Conservation (phyloP, 2,797 vertebrate species). For the Arctocebus calabarensis region DNA sequence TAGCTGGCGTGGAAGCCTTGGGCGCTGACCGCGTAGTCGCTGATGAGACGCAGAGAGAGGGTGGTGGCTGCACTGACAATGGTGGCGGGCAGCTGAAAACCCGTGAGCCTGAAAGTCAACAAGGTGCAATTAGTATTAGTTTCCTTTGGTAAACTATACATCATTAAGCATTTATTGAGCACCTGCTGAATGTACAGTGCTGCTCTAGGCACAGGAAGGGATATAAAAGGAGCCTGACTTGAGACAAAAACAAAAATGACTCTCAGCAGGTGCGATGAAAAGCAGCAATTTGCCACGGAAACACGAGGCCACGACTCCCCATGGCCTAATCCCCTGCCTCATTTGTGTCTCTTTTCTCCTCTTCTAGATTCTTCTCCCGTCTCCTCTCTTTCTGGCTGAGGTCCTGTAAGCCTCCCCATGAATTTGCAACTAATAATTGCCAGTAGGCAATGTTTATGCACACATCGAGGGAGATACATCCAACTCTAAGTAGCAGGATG, state of each 20-base stretch:
- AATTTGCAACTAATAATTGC: conserved; percentile 20
- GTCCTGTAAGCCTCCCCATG: background rate
- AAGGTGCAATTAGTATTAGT: conserved; percentile 29
- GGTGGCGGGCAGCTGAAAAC: conserved; percentile 97
- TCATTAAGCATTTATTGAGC: background rate
- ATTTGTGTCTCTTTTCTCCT: background rate
- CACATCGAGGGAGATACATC: background rate
- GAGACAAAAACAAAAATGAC: background rate
- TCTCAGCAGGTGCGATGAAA: background rate
- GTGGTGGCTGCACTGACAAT: conserved; percentile 95
- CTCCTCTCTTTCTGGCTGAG: background rate
- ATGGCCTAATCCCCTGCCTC: background rate
- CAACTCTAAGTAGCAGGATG: background rate
- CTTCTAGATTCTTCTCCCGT: background rate
- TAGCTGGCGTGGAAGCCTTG: conserved; percentile 97
- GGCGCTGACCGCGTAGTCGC: conserved; percentile 98
- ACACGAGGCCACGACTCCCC: background rate
- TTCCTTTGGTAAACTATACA: background rate
- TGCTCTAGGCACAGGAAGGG: background rate
- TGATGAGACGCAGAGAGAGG: conserved; percentile 96
- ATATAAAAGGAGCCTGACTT: background rate
- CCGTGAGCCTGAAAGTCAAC: conserved; percentile 93
- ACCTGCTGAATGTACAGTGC: background rate
- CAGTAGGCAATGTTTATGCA: conserved; percentile 32
- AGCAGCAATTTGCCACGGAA: background rate